A percentile compares a stretch with the other conserved stretches of the same genome.
phyloP scores from a whole-genome alignment of 2,888 invertebrate genomes.

The Mechanitis mazaeus region DNA sequence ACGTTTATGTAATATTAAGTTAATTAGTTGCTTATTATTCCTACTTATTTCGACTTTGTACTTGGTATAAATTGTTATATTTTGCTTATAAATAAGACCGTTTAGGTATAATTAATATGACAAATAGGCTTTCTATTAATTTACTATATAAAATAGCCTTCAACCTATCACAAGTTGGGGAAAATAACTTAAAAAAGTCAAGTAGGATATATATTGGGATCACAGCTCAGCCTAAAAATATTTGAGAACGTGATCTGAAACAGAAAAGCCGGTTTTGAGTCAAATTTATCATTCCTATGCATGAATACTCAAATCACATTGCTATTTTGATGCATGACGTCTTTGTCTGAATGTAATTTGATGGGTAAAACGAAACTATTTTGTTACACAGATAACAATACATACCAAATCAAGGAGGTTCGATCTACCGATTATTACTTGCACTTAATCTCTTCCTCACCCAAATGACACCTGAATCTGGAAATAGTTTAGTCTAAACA shows the following conservation, averaged over 20 bases:
- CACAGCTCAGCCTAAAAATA: constrained; percentile 4
- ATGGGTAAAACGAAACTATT: not conserved
- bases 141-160: not conserved
- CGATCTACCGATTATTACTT: too few relatives aligned
- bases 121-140: not conserved
- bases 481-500: too few relatives aligned
- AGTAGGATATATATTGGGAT: not conserved
- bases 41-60: too few relatives aligned
- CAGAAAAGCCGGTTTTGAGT: constrained; percentile 20
- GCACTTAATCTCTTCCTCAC: too few relatives aligned
- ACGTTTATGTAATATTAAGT: too few relatives aligned
- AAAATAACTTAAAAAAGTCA: not conserved
- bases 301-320: constrained; percentile 4
- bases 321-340: constrained; percentile 14
- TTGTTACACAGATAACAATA: too few relatives aligned
- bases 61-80: too few relatives aligned
- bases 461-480: too few relatives aligned
- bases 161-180: not conserved
- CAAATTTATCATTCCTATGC: constrained; percentile 3
- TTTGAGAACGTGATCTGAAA: constrained; percentile 24
- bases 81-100: too few relatives aligned
- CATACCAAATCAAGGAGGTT: too few relatives aligned
- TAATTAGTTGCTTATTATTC: too few relatives aligned
- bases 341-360: not conserved
- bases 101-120: too few relatives aligned